These are phyloP conservation scores for Ophonus ardosiacus DNA, from an alignment of 2,888 invertebrate genomes.

Conservation along the genomic window DNA sequence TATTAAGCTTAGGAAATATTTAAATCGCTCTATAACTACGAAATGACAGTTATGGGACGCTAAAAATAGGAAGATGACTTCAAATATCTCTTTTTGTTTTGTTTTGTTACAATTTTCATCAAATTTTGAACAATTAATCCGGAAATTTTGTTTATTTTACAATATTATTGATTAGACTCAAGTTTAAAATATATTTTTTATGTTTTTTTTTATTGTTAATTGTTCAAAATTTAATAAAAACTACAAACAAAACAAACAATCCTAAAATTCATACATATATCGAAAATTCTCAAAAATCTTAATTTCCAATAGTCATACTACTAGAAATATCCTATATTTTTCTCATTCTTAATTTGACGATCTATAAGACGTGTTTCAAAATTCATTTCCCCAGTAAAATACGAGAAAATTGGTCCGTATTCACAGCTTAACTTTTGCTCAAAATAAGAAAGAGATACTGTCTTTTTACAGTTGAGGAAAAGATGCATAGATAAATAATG, in stretches of 20 bases:
- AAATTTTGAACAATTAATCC: background rate
- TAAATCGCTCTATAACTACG: constrained; percentile 16
- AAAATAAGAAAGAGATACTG: background rate
- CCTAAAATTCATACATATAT: background rate
- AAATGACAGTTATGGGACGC: constrained; percentile 39
- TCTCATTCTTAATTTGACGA: background rate
- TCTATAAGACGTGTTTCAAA: background rate
- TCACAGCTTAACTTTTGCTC: background rate
- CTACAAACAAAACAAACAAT: background rate
- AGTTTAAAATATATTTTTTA: background rate
- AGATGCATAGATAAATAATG: background rate
- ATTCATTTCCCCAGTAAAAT: background rate
- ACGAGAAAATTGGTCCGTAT: background rate
- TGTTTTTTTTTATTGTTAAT: background rate
- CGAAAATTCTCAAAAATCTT: background rate
- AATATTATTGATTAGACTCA: background rate
- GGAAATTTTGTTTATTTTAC: background rate
- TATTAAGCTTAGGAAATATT: constrained; percentile 37
- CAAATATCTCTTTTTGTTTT: background rate
- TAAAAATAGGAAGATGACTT: constrained; percentile 12
- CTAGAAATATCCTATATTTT: background rate
- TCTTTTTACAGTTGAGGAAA: background rate
- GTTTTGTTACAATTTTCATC: background rate
- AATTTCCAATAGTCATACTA: background rate
- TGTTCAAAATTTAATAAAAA: background rate